Base-by-base conservation (phyloP, 2,888 invertebrate species). In the Machimus atricapillus region DNA sequence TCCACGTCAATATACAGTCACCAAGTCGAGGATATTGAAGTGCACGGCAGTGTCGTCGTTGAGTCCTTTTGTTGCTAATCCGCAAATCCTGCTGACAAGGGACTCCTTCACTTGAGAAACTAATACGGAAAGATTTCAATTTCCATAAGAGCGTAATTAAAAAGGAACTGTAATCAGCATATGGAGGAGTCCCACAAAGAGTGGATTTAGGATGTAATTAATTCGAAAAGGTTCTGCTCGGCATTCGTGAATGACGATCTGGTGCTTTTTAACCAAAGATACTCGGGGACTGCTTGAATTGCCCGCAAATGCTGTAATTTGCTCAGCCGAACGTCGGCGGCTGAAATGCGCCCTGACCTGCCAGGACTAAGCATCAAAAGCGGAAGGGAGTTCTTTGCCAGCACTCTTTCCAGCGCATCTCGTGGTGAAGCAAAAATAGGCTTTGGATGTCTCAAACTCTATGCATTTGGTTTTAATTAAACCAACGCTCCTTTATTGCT, bases 51-150 rank as follows among this genome's bases (percentile, higher is more conserved):
- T 83, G 83, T 83, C 83, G 66, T 83, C 83, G 66, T 58, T 19
- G 43, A 83, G 73, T 73, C 73, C 83, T 83, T 83, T 83, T 83
- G 73, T 83, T 83, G 83, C 34, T 66, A 83, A 83, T 83, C 83
- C 73, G 66, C 73, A 83, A 73, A 83, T 83, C 83, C 83, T 83
- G 83, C 83, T 83, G 83, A 83, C 83, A 83, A 83, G 83, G 37
- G 83, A 66, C 83, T 83, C 43, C 83, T 83, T 83, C 83, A 40
- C 83, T 83, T 83, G 83, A 83, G 83, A 83, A 83, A 83, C 83
- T 83, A 83, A 83, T 83, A 58, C 83, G 73, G 73, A 73, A 83
- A 73, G 66, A 83, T 83, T 83, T 83, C 83, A 83, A 83, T 83
- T 83, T 83, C 43, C 66, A 83, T 73, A 40, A 83, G 83, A 66